Percentiles rank a stretch among this genome's conserved stretches.
Evolutionary conservation across 2,113 vertebrate species (phyloP).

Genomic region (Bungarus multicinctus): DNA sequence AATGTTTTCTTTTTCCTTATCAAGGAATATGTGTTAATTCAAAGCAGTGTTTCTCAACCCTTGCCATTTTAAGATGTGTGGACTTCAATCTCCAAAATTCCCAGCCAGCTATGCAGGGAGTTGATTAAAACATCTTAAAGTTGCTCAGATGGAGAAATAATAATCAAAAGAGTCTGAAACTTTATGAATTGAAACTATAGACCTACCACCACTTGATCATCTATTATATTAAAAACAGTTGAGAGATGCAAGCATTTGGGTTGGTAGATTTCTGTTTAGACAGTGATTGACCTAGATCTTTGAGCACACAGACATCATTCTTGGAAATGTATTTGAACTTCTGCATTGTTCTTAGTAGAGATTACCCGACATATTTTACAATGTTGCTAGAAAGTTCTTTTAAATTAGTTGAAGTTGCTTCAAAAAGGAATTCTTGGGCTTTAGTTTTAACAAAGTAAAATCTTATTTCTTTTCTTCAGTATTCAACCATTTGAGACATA

Average conservation of each 20-base stretch:
- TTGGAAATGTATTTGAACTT: conserved; percentile 43
- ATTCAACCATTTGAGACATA: conserved; percentile 52
- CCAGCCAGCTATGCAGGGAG: neutral
- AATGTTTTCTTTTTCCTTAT: neutral
- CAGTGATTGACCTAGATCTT: conserved; percentile 56
- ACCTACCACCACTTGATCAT: conserved; percentile 34
- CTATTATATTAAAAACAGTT: conserved; percentile 60
- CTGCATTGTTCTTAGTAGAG: neutral
- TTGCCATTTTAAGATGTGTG: neutral
- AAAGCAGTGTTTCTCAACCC: neutral
- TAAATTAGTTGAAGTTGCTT: conserved; percentile 28
- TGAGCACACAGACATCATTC: conserved; percentile 44
- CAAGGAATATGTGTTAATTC: conserved; percentile 41
- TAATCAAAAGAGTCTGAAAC: neutral
- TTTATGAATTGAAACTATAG: neutral
- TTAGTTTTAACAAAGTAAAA: conserved; percentile 49
- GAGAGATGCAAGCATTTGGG: conserved; percentile 56
- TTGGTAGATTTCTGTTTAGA: conserved; percentile 51
- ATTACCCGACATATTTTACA: conserved; percentile 30
- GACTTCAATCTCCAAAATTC: neutral
- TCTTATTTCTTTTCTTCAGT: conserved; percentile 45
- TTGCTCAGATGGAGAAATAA: neutral
- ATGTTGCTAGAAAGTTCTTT: conserved; percentile 58
- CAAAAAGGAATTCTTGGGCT: conserved; percentile 27
- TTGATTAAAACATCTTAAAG: neutral